phyloP scores from a whole-genome alignment of 2,797 vertebrate genomes.

The Erpetoichthys calabaricus region DNA sequence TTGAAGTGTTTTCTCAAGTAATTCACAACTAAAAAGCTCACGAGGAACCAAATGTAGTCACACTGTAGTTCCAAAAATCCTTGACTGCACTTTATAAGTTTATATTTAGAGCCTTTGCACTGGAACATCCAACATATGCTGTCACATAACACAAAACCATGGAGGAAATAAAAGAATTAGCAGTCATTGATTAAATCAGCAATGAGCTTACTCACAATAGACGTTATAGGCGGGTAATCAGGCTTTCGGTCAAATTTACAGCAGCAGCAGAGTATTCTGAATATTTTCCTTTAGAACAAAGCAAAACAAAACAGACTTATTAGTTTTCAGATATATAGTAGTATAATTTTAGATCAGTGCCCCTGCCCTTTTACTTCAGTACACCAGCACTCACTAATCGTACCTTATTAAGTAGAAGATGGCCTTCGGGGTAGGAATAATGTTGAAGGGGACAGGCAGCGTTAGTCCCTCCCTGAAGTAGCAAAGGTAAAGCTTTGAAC shows the following conservation, averaged over 20 bases:
- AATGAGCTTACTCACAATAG: constrained; percentile 42
- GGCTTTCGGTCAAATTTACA: constrained; percentile 35
- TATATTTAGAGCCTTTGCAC: too few relatives aligned
- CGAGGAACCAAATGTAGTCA: too few relatives aligned
- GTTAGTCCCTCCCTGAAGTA: constrained; percentile 80
- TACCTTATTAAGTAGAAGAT: constrained; percentile 64
- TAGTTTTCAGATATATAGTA: background rate
- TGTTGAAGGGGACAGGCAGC: constrained; percentile 77
- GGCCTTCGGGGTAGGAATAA: constrained; percentile 74
- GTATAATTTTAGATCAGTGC: background rate
- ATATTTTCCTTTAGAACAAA: constrained; percentile 37
- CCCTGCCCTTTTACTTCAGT: too few relatives aligned
- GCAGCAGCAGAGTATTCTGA: constrained; percentile 56
- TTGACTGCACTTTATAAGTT: too few relatives aligned
- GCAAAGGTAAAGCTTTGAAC: constrained; percentile 75
- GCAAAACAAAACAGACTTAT: background rate
- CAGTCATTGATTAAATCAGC: background rate
- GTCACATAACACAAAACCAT: too few relatives aligned
- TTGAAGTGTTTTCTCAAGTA: too few relatives aligned
- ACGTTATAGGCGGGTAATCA: constrained; percentile 51
- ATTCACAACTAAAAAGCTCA: too few relatives aligned
- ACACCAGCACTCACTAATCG: background rate
- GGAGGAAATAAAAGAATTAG: too few relatives aligned
- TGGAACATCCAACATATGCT: too few relatives aligned
- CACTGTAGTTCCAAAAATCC: too few relatives aligned